Conservation (phyloP, 2,797 vertebrate genomes). For the Otus scops region DNA sequence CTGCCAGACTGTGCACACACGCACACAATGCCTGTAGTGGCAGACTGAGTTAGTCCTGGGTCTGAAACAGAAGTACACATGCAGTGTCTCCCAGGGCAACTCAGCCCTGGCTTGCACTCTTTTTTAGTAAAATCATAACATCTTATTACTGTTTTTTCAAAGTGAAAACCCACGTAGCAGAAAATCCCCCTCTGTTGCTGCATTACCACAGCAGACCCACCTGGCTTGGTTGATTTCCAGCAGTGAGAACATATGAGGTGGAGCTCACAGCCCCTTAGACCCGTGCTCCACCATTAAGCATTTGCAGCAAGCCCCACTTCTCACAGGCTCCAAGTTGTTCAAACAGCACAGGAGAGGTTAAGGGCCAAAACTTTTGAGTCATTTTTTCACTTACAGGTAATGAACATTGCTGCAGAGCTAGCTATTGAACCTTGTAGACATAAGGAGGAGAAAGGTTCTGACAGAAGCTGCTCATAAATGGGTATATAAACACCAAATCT, state of each 20-base stretch:
- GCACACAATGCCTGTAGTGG: not conserved
- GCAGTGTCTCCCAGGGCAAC: not conserved
- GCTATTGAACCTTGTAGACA: not conserved
- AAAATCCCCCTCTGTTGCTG: not conserved
- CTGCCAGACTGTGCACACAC: rapidly evolving
- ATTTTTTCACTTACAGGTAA: not conserved
- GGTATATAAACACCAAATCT: not conserved
- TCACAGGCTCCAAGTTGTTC: not conserved
- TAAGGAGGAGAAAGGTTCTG: not conserved
- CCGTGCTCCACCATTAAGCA: rapidly evolving
- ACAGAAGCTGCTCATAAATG: not conserved
- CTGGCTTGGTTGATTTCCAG: not conserved
- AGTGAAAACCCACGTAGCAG: not conserved
- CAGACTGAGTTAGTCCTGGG: not conserved
- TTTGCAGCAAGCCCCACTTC: not conserved
- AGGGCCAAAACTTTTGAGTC: not conserved
- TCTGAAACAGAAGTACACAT: not conserved
- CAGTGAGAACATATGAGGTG: not conserved
- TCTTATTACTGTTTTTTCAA: not conserved
- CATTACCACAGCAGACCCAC: not conserved
- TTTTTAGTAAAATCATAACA: not conserved
- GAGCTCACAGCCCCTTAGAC: not conserved
- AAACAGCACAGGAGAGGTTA: not conserved
- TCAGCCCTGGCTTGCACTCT: not conserved
- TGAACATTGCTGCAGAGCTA: not conserved